Base-by-base conservation (phyloP, 2,113 vertebrate genomes). In the Macquaria australasica region DNA sequence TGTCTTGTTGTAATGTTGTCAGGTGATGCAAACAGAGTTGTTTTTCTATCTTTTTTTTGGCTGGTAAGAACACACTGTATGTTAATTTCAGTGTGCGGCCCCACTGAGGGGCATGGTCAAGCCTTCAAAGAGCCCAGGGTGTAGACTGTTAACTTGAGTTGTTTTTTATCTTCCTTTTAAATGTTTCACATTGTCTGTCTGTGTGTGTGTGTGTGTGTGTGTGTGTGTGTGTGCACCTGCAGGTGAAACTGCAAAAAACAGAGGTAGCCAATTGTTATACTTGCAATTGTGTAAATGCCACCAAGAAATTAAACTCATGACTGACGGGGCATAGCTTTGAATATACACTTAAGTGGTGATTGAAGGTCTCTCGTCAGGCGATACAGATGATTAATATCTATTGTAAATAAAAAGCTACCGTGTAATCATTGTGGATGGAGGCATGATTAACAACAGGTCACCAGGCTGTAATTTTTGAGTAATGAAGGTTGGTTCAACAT, bases 1-100 rank as follows among this genome's bases (percentile, higher is more conserved):
- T 43, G 72, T 81, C 25, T 72, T 5, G 18, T 37, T 73, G 63
- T 70, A 59, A 75, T 73, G 50, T 69, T 73, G 67, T 62, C 53
- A 68, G 8, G 39, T 59, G 70, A 76, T 66, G 60, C 2, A 51
- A 20, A 51, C n/a, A 18, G 20, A 62, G 31, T 41, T 73, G n/a
- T 73, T 73, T 45, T 34, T 28, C 34, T 11, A 1, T 31, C 1
- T 45, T 63, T 23, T 31, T 69, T 59, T 39, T 16, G 14, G 7
- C 53, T 41, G 8, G 14, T 53, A 53, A 69, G 59, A 83, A 62
- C 31, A 79, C 53, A 12, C 3, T 43, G 43, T 43, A 82, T 81
- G 58, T 14, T 53, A 73, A 83, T 85, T 69, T 12, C 39, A 64
- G 6, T 63, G 73, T 67, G 25, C 31, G 53, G 12, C n/a, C 53